Evolutionary conservation across 2,113 vertebrate species (phyloP), one percentile per base, ranked within the genome.

Genomic region (Eretmochelys imbricata): DNA sequence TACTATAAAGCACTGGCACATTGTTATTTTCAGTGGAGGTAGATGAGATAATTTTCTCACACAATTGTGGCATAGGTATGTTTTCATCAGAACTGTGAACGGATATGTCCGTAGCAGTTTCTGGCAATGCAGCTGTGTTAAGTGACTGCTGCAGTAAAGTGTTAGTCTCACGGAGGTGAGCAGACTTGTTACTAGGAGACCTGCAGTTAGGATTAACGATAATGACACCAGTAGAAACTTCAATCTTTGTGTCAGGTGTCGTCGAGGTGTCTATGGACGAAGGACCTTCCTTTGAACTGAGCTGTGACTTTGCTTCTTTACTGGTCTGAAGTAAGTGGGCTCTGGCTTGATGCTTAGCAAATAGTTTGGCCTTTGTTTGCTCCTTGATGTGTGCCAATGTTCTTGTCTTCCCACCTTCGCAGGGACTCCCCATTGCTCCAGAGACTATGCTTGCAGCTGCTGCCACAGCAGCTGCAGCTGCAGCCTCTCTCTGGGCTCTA

Each of bases 141-240:
- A 98, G 96, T 83, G 98, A 95, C 69, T 96, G 98, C 93, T 98
- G 98, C 92, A 98, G 87, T 89, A 98, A 87, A 81, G 97, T 11
- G 78, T 95, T 49, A 80, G 95, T 88, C 96, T 98, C 98, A 79
- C 98, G 98, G 95, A 98, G 97, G 94, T 97, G 98, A 17, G 84
- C 57, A 19, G 98, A 95, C 95, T 98, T 98, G 98, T 97, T 98
- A 98, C 97, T 98, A 89, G 98, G 98, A 95, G 98, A 98, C 91
- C 98, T 98, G 96, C 98, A 98, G 96, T 99, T 99, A 86, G 98
- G 98, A 98, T 99, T 99, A 93, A 98, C 98, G 88, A 99, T 99
- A 80, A 99, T 99, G 95, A 99, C 98, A 87, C 98, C 98, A 3
- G 98, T 98, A 16, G 98, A 98, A 89, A 97, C 98, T 97, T 99